Conservation (phyloP, 2,113 vertebrate species). For the Porphyrio hochstetteri region DNA sequence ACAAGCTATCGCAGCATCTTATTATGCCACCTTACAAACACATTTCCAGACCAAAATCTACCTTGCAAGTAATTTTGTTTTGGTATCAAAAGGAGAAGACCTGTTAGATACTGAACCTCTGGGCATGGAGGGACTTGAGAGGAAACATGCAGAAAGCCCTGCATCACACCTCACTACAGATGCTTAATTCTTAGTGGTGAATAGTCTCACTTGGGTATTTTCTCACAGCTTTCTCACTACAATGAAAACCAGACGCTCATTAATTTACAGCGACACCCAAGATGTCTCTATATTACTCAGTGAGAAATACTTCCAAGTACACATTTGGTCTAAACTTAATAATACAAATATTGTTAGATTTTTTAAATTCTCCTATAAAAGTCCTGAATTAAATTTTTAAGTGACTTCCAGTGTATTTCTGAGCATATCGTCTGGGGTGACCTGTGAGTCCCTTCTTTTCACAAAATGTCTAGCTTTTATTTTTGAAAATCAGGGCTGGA, state of each 20-base stretch:
- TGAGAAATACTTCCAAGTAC: constrained; percentile 49
- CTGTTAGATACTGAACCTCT: not conserved
- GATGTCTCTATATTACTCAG: constrained; percentile 6
- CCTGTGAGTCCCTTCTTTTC: not conserved
- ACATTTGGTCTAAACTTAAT: constrained; percentile 51
- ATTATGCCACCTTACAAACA: not conserved
- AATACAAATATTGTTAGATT: constrained; percentile 29
- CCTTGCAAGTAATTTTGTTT: not conserved
- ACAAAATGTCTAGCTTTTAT: not conserved
- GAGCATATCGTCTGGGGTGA: not conserved
- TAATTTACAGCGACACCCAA: constrained; percentile 40
- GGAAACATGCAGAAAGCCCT: not conserved
- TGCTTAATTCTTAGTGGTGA: not conserved
- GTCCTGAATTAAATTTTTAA: not conserved
- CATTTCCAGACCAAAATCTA: not conserved
- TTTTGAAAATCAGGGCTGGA: not conserved
- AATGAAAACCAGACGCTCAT: constrained; percentile 32
- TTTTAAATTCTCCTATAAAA: not conserved
- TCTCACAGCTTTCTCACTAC: constrained; percentile 24
- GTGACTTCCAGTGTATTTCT: constrained; percentile 12
- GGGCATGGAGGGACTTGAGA: not conserved
- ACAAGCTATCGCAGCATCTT: not conserved
- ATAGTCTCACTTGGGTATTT: not conserved
- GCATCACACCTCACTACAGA: not conserved
- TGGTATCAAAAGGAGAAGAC: not conserved